Base-by-base conservation (phyloP, 2,797 vertebrate genomes). In the Synaphobranchus kaupii region DNA sequence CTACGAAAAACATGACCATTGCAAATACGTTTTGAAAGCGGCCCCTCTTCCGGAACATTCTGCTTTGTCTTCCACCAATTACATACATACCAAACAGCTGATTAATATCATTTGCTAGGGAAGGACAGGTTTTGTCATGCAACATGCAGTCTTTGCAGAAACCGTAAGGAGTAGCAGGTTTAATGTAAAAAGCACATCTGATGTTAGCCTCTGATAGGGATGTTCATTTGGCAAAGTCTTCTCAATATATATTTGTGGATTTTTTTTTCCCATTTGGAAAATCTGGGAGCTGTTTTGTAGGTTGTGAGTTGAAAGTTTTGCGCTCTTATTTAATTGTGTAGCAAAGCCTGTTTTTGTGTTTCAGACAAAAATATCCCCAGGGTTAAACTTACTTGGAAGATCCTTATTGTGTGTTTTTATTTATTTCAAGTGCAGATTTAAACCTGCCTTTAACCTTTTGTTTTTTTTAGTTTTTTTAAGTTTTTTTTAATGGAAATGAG, bases 331-430 rank as follows among this genome's bases (percentile, higher is more conserved):
- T 73, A 15, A 28, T 12, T 34, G 68, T 73, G 13, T 34, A 73
- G 68, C 28, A 73, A 73, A 73, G 68, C 28, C 28, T 73, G 68
- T 31, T 73, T 73, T 73, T 73, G 28, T 48, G 50, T 20, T 39
- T 85, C 39, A 81, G 84, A 80, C 48, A 50, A 44, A 58, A 20
- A 39, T 39, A 84, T 78, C 85, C 88, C 86, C 86, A 88, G 85
- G 81, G 88, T 86, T 88, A 88, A 88, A 88, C 28, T 58, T 76
- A 60, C n/a, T 82, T 80, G 63, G 50, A 52, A 56, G 44, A 20
- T 83, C 34, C 58, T 68, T 83, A 31, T 31, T 58, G 82, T 54
- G 28, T 31, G 63, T 50, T 34, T 76, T n/a, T 44, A 39, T 58
- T 82, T 83, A 60, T 83, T 83, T 28, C 78, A 60, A 58, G 80